phyloP scores from a whole-genome alignment of 2,888 invertebrate species.

The Drosophila parthenogenetica region DNA sequence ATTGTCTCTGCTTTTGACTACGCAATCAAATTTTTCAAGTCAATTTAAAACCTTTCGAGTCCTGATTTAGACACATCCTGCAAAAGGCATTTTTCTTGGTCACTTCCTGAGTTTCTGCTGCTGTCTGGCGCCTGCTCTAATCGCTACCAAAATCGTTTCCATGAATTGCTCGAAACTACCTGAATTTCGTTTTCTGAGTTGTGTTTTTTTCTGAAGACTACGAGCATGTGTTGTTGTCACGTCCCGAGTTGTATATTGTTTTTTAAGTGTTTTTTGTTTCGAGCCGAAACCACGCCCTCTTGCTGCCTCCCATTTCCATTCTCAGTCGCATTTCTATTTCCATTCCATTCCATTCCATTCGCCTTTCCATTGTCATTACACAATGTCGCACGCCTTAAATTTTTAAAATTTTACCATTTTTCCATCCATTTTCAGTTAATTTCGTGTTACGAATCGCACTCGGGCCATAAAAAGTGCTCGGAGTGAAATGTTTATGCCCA shows the following conservation, averaged over 20 bases:
- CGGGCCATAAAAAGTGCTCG: slow-evolving; percentile 55
- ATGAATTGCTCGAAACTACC: slow-evolving; percentile 23
- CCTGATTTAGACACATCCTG: slow-evolving; percentile 30
- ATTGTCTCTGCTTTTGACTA: slow-evolving; percentile 57
- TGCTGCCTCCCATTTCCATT: neutral
- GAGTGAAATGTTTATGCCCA: slow-evolving; percentile 65
- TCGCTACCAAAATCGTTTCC: slow-evolving; percentile 19
- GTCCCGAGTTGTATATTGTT: slow-evolving; percentile 44
- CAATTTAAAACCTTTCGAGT: neutral
- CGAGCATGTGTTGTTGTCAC: slow-evolving; percentile 46
- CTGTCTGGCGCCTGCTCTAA: slow-evolving; percentile 26
- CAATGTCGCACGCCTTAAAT: slow-evolving; percentile 64
- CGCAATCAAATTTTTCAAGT: slow-evolving; percentile 15
- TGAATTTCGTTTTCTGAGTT: neutral
- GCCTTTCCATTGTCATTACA: slow-evolving; percentile 48
- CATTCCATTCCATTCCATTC: slow-evolving; percentile 10
- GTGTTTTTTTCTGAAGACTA: neutral
- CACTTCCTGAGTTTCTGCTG: neutral
- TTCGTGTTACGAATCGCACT: slow-evolving; percentile 31
- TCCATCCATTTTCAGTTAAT: slow-evolving; percentile 40
- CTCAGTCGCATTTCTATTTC: slow-evolving; percentile 29
- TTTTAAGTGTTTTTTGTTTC: slow-evolving; percentile 39
- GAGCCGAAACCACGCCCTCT: slow-evolving; percentile 42
- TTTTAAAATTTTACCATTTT: slow-evolving; percentile 9
- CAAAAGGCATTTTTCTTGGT: slow-evolving; percentile 28